phyloP scores from a whole-genome alignment of 2,113 vertebrate genomes.

The Strix uralensis region DNA sequence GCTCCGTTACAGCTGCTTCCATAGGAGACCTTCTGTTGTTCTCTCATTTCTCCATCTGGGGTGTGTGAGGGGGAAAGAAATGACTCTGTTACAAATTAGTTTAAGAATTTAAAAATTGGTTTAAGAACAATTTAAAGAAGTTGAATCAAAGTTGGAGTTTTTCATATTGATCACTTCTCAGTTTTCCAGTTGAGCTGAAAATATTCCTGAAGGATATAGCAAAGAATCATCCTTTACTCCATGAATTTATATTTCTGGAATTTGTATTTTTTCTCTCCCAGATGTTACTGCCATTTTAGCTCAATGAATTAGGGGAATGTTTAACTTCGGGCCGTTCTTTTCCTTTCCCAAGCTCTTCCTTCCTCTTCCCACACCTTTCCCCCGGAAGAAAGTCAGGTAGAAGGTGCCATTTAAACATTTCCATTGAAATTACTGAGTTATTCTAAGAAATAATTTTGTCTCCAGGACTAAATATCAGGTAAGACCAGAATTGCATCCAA shows the following conservation, averaged over 20 bases:
- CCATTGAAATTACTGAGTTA: not conserved
- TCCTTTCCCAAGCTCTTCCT: accelerated
- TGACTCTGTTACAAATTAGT: not conserved
- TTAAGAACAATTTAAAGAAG: not conserved
- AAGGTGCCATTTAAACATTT: not conserved
- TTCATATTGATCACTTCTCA: not conserved
- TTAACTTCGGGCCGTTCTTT: not conserved
- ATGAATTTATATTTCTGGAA: not conserved
- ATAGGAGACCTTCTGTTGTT: accelerated
- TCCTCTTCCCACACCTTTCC: not conserved
- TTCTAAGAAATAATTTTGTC: not conserved
- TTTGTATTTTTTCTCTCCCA: not conserved
- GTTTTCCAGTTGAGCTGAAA: not conserved
- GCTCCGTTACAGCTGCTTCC: accelerated
- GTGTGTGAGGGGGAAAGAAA: not conserved
- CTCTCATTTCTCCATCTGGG: not conserved
- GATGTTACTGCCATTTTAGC: not conserved
- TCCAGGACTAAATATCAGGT: not conserved
- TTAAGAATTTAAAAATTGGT: too few relatives aligned
- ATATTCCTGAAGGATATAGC: not conserved
- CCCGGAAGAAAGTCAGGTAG: not conserved
- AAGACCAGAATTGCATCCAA: not conserved
- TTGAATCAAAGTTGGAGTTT: not conserved
- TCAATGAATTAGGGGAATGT: not conserved
- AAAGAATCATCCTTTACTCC: not conserved